These are phyloP conservation scores for Embidobia sp. DNA, from an alignment of 2,888 invertebrate species.

Conservation along the genomic window DNA sequence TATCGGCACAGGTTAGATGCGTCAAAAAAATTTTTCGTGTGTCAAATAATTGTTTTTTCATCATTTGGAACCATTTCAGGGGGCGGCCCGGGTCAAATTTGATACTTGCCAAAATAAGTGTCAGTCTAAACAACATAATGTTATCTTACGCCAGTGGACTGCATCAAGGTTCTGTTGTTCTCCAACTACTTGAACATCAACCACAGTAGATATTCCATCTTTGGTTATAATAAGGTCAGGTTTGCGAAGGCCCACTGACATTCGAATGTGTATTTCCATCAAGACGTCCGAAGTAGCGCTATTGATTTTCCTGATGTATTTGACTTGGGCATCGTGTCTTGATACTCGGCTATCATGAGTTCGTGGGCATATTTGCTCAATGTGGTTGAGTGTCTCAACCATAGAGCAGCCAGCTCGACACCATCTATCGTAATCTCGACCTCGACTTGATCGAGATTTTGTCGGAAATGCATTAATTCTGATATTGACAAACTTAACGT, in stretches of 20 bases:
- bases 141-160: not conserved
- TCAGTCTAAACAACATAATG: too few relatives aligned
- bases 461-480: slow-evolving; percentile 74
- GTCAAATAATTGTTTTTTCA: too few relatives aligned
- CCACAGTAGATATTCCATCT: not conserved
- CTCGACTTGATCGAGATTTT: slow-evolving; percentile 68
- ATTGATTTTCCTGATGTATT: slow-evolving; percentile 25
- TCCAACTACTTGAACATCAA: slow-evolving; percentile 55
- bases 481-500: slow-evolving; percentile 70
- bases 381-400: slow-evolving; percentile 73
- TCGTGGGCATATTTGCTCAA: slow-evolving; percentile 72
- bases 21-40: too few relatives aligned
- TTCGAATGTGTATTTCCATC: slow-evolving; percentile 69
- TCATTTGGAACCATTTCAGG: too few relatives aligned
- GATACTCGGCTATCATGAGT: slow-evolving; percentile 74
- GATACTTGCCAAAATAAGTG: too few relatives aligned
- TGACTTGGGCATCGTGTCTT: slow-evolving; percentile 71
- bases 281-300: slow-evolving; percentile 45
- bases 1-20: too few relatives aligned
- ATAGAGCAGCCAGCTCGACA: slow-evolving; percentile 72
- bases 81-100: too few relatives aligned
- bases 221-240: slow-evolving; percentile 40
- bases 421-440: slow-evolving; percentile 38
- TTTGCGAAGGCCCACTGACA: slow-evolving; percentile 26
- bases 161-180: slow-evolving; percentile 22